Conservation (phyloP, 2,888 invertebrate genomes). For the Dynastes grantii region DNA sequence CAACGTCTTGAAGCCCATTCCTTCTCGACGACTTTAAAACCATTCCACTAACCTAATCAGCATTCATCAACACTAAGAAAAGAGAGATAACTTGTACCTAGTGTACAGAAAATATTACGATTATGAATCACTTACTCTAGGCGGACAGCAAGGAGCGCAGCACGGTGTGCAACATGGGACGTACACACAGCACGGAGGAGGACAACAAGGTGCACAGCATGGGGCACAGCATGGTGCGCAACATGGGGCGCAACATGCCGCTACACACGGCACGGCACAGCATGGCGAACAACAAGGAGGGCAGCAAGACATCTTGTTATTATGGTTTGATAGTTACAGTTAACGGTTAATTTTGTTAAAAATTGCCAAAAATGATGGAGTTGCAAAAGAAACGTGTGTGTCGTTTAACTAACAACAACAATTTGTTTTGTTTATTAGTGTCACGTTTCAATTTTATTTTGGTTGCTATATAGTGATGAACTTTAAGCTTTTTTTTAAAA, state of each 20-base stretch:
- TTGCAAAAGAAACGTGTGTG: conserved; percentile 13
- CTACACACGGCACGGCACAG: conserved; percentile 51
- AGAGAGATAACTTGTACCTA: conserved; percentile 12
- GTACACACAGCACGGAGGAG: conserved; percentile 54
- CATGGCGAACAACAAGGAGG: conserved; percentile 55
- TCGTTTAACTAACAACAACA: conserved; percentile 25
- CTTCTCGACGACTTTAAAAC: conserved; percentile 30
- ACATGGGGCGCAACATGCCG: conserved; percentile 50
- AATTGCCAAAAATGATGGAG: conserved; percentile 37
- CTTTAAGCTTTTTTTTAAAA: neutral
- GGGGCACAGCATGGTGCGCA: conserved; percentile 52
- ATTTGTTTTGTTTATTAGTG: conserved; percentile 40
- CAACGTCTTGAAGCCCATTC: conserved; percentile 48
- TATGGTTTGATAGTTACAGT: neutral
- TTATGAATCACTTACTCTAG: conserved; percentile 26
- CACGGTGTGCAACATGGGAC: conserved; percentile 55
- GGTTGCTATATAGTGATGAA: conserved; percentile 19
- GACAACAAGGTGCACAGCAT: conserved; percentile 56
- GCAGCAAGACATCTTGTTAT: conserved; percentile 45
- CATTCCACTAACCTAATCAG: conserved; percentile 13
- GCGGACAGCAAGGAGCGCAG: conserved; percentile 52
- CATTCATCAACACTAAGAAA: conserved; percentile 31
- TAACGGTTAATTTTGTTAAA: conserved; percentile 23
- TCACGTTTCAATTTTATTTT: conserved; percentile 38
- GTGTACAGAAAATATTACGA: conserved; percentile 1